These are phyloP conservation scores for Silurus glanis DNA, from an alignment of 2,113 vertebrate genomes.

Conservation along the genomic window DNA sequence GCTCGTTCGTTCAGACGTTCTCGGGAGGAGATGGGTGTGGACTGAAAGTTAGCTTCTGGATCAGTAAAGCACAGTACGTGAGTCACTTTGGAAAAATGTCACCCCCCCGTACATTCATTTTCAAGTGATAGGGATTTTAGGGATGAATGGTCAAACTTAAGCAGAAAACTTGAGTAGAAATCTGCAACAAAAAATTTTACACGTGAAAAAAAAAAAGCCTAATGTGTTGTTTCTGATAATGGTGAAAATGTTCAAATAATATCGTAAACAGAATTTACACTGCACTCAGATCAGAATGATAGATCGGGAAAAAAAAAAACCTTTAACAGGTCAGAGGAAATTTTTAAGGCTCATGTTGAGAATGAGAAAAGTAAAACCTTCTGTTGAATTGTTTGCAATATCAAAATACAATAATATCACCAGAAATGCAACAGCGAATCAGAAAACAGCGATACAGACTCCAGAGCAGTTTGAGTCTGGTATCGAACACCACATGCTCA, in stretches of 20 bases:
- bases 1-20: neutral
- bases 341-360: slow-evolving; percentile 66
- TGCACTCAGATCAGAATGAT: neutral
- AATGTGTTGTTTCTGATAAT: neutral
- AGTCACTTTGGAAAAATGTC: slow-evolving; percentile 28
- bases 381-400: neutral
- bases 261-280: slow-evolving; percentile 31
- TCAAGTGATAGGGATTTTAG: neutral
- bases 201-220: neutral
- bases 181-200: neutral
- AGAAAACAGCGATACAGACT: neutral
- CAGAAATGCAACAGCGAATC: neutral
- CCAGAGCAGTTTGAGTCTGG: neutral
- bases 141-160: neutral
- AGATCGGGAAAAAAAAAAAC: too few species aligned
- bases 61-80: slow-evolving; percentile 13
- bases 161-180: neutral
- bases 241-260: neutral
- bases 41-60: neutral
- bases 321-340: slow-evolving; percentile 53
- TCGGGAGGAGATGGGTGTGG: neutral
- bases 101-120: slow-evolving; percentile 46
- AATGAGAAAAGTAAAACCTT: neutral
- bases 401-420: neutral
- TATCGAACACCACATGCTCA: neutral